Percentiles rank a stretch among this genome's conserved stretches.
phyloP scores from a whole-genome alignment of 2,797 vertebrate species.

The Enteromius thamalakanensis region DNA sequence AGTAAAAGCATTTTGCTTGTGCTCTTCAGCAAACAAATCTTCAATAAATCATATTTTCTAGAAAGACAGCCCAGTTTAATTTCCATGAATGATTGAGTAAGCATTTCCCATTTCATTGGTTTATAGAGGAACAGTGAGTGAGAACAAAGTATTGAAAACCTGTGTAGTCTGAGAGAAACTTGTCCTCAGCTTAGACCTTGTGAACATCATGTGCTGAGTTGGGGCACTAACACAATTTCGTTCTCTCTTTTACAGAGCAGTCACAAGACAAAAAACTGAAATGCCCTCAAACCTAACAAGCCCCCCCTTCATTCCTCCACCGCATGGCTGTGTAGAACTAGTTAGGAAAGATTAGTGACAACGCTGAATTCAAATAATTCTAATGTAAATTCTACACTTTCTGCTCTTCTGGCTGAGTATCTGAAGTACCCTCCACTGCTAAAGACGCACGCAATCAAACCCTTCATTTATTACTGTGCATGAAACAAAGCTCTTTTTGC shows the following conservation, averaged over 20 bases:
- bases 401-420: not conserved
- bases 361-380: not conserved
- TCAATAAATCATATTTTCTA: not conserved
- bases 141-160: not conserved
- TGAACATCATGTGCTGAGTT: conserved; percentile 70
- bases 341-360: not conserved
- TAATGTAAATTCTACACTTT: not conserved
- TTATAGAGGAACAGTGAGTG: not conserved
- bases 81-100: not conserved
- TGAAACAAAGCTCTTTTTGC: not conserved
- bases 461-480: not conserved
- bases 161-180: not conserved
- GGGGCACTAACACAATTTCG: conserved; percentile 46
- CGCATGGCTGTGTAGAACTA: not conserved
- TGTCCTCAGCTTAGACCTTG: conserved; percentile 53
- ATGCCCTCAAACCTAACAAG: not conserved
- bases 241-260: not conserved
- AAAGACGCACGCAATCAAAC: not conserved
- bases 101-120: not conserved
- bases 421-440: not conserved
- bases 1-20: not conserved
- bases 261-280: not conserved
- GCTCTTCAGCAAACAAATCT: not conserved
- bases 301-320: not conserved
- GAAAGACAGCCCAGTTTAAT: not conserved